A percentile compares a stretch with the other conserved stretches of the same genome.
Conservation (phyloP, 2,113 vertebrate genomes). For the Gymnogyps californianus region DNA sequence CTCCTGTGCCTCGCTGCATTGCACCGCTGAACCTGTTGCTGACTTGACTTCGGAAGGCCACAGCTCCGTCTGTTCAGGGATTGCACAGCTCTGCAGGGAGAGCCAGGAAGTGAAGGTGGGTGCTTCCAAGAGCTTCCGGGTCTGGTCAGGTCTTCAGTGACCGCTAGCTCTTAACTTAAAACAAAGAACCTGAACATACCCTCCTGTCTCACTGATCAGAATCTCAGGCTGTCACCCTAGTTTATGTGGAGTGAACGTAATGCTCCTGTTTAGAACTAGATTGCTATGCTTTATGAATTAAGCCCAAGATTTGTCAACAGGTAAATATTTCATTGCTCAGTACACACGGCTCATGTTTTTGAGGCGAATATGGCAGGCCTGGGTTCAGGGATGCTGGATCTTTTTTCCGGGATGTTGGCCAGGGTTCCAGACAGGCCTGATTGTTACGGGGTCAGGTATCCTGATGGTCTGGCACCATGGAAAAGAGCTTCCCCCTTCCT, state of each 20-base stretch:
- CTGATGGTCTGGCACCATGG: neutral
- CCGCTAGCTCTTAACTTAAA: neutral
- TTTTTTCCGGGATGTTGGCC: neutral
- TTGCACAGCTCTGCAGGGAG: constrained; percentile 9
- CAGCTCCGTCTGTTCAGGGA: neutral
- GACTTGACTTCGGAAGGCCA: neutral
- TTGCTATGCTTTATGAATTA: neutral
- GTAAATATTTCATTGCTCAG: neutral
- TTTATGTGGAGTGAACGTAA: neutral
- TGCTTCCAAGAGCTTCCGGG: neutral
- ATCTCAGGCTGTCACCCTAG: neutral
- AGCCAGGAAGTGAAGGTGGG: constrained; percentile 63
- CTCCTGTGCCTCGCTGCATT: neutral
- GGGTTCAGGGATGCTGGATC: neutral
- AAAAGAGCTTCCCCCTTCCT: neutral
- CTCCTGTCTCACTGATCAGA: neutral
- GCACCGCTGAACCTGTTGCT: neutral
- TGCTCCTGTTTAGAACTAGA: neutral
- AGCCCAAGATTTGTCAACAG: neutral
- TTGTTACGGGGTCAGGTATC: accelerated
- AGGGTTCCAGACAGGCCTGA: neutral
- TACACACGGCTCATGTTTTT: accelerated
- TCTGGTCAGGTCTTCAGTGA: neutral
- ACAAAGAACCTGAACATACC: neutral
- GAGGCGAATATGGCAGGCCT: neutral